Evolutionary conservation across 2,113 vertebrate genomes (phyloP).

Genomic region (Megaceryle maxima): DNA sequence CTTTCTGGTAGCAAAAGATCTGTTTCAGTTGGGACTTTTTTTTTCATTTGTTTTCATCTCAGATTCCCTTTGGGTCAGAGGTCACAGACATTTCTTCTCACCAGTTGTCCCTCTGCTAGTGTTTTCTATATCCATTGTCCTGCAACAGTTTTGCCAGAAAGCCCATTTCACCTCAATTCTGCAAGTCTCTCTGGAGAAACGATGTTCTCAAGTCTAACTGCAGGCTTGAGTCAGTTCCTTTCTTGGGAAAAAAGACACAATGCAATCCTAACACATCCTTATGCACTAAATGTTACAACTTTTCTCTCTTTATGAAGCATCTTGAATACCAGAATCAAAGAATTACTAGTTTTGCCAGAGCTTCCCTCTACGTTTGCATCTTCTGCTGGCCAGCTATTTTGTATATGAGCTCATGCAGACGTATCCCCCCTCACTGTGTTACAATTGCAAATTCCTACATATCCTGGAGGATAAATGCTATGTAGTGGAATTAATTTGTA

Average conservation of each 20-base stretch:
- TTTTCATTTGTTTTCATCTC: not conserved
- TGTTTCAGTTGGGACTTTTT: not conserved
- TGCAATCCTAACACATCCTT: not conserved
- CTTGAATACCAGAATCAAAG: not conserved
- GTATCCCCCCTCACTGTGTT: not conserved
- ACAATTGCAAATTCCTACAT: constrained; percentile 19
- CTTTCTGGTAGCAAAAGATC: not conserved
- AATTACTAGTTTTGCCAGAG: not conserved
- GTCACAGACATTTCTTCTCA: not conserved
- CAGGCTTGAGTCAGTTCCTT: not conserved
- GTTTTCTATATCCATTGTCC: not conserved
- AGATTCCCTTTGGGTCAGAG: not conserved
- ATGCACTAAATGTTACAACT: not conserved
- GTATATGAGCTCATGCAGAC: not conserved
- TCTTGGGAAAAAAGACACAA: not conserved
- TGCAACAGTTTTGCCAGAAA: not conserved
- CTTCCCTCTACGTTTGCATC: not conserved
- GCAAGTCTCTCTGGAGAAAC: not conserved
- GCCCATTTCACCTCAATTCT: not conserved
- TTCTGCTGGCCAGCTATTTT: not conserved
- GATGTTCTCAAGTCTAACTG: not conserved
- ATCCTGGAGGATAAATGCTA: not conserved
- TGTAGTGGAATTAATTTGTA: constrained; percentile 4
- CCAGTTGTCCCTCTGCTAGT: not conserved
- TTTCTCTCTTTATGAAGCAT: not conserved